Conservation (phyloP, 2,797 vertebrate species). For the Rhinophrynus dorsalis region DNA sequence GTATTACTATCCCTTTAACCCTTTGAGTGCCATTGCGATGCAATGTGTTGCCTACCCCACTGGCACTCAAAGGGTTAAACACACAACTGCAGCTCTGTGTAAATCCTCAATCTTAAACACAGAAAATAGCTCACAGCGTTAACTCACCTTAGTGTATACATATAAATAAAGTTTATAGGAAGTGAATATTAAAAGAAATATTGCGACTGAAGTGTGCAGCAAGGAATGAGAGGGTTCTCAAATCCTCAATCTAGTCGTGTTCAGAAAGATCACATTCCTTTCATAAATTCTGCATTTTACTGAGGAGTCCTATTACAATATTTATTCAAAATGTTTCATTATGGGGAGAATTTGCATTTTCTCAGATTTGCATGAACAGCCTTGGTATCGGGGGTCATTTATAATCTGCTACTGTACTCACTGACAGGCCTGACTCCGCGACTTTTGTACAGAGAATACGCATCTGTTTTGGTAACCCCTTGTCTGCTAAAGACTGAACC, state of each 20-base stretch:
- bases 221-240: too few relatives aligned
- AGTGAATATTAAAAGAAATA: too few relatives aligned
- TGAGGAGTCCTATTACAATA: conserved; percentile 42
- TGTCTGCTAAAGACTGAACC: neutral
- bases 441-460: conserved; percentile 7
- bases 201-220: too few relatives aligned
- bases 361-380: conserved; percentile 44
- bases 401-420: conserved; percentile 25
- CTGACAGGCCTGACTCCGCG: conserved; percentile 22
- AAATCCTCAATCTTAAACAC: too few relatives aligned
- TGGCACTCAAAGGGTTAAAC: too few relatives aligned
- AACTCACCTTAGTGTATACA: too few relatives aligned
- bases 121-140: too few relatives aligned
- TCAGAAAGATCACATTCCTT: conserved; percentile 38
- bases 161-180: too few relatives aligned
- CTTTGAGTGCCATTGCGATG: too few relatives aligned
- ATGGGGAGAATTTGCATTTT: conserved; percentile 42
- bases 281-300: conserved; percentile 44
- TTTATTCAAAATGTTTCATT: conserved; percentile 50
- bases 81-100: too few relatives aligned
- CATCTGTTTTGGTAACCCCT: neutral
- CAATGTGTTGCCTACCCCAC: too few relatives aligned
- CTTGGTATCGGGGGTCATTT: conserved; percentile 32
- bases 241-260: conserved; percentile 1
- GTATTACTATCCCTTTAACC: too few relatives aligned